A percentile compares a stretch with the other conserved stretches of the same genome.
phyloP scores from a whole-genome alignment of 1,140 invertebrate species.

The Neodiprion pinetum region DNA sequence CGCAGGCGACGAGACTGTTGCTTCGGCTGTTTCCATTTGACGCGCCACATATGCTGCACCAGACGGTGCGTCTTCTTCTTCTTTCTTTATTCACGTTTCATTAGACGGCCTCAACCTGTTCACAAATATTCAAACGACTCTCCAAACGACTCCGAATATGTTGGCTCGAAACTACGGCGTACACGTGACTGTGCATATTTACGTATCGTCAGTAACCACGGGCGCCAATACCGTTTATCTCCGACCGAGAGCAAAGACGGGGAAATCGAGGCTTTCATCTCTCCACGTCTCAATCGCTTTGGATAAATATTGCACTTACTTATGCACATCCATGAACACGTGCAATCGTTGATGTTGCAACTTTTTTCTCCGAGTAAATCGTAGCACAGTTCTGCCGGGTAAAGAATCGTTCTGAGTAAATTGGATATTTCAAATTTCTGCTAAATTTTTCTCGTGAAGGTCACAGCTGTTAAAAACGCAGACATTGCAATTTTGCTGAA shows the following conservation, averaged over 20 bases:
- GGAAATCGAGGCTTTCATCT: neutral
- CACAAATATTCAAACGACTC: neutral
- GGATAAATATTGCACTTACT: neutral
- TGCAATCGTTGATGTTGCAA: too few relatives aligned
- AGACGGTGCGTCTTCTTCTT: neutral
- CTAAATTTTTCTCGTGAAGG: too few relatives aligned
- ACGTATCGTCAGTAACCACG: neutral
- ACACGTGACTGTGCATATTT: neutral
- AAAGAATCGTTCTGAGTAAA: too few relatives aligned
- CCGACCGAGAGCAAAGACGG: neutral
- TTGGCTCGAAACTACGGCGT: too few relatives aligned
- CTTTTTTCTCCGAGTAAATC: too few relatives aligned
- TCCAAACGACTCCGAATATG: neutral
- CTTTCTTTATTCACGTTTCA: neutral
- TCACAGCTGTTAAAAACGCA: too few relatives aligned
- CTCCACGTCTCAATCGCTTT: neutral
- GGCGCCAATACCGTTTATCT: neutral
- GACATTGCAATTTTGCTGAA: too few relatives aligned
- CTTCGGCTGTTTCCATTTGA: neutral
- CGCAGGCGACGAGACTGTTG: neutral
- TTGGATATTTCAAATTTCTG: too few relatives aligned
- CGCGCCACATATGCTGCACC: neutral
- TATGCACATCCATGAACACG: too few relatives aligned
- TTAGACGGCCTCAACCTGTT: neutral
- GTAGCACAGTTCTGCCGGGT: too few relatives aligned